Conservation (phyloP, 2,888 invertebrate species). For the Brassicogethes aeneus region DNA sequence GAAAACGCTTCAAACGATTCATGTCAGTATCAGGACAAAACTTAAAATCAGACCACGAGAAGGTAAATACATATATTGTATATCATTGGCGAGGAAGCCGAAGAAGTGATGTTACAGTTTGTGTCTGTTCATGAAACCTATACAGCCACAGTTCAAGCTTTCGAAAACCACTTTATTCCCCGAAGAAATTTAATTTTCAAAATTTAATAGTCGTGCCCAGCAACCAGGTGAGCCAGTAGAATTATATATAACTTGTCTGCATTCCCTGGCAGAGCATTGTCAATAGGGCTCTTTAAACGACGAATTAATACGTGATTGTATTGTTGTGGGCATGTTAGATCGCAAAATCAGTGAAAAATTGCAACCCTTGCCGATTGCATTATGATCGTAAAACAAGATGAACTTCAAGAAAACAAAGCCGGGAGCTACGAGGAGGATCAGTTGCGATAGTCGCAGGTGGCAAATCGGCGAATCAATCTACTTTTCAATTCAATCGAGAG, state of each 20-base stretch:
- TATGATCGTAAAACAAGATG: conserved; percentile 11
- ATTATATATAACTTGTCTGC: conserved; percentile 17
- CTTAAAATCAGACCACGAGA: conserved; percentile 13
- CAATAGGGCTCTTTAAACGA: conserved; percentile 20
- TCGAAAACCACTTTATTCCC: too few species aligned
- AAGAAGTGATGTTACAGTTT: conserved; percentile 10
- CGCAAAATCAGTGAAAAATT: conserved; percentile 17
- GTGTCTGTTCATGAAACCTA: conserved; percentile 7
- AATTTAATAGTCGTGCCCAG: background rate
- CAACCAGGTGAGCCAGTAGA: conserved; percentile 4
- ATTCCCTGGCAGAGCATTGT: conserved; percentile 16
- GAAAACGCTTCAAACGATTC: conserved; percentile 8
- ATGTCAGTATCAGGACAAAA: conserved; percentile 9
- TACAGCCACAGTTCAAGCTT: conserved; percentile 14
- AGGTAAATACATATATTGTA: conserved; percentile 19
- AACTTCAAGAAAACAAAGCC: conserved; percentile 7
- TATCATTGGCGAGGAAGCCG: conserved; percentile 18
- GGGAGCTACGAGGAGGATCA: too few species aligned
- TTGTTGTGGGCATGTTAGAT: conserved; percentile 23
- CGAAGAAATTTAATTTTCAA: too few species aligned
- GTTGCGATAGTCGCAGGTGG: too few species aligned
- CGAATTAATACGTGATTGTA: conserved; percentile 24
- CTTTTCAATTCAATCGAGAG: too few species aligned
- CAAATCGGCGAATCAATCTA: too few species aligned
- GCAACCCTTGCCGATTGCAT: conserved; percentile 10